Conservation (phyloP, 1,140 invertebrate species). For the Agrilus planipennis region DNA sequence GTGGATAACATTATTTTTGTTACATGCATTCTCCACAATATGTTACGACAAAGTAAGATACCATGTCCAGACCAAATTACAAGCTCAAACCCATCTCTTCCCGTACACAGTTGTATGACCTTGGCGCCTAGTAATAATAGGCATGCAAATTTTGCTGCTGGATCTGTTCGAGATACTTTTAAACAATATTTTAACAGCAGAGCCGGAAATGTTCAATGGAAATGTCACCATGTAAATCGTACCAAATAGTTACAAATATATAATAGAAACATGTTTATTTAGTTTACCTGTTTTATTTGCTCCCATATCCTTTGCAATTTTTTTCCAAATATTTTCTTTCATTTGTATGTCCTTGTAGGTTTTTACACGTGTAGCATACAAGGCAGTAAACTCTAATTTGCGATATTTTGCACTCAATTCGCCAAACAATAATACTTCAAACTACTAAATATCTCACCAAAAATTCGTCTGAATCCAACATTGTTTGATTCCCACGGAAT, state of each 20-base stretch:
- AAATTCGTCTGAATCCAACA: too few relatives aligned
- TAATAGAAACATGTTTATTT: neutral
- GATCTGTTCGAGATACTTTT: neutral
- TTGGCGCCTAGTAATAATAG: neutral
- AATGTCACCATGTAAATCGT: neutral
- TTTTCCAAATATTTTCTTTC: neutral
- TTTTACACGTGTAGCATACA: too few relatives aligned
- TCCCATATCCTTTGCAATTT: neutral
- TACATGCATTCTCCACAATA: constrained; percentile 1
- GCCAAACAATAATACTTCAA: too few relatives aligned
- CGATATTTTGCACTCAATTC: too few relatives aligned
- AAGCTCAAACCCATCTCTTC: neutral
- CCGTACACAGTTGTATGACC: neutral
- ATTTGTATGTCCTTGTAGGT: constrained; percentile 1
- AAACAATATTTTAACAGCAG: constrained; percentile 1
- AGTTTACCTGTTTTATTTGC: neutral
- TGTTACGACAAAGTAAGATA: neutral
- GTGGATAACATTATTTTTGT: neutral
- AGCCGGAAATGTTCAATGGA: neutral
- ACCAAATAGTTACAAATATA: neutral
- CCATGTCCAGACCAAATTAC: neutral
- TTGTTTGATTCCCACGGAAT: too few relatives aligned
- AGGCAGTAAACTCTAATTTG: too few relatives aligned
- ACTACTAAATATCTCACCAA: too few relatives aligned
- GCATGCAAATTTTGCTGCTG: neutral